Evolutionary conservation across 1,140 invertebrate species (phyloP).

Genomic region (Conus betulinus): DNA sequence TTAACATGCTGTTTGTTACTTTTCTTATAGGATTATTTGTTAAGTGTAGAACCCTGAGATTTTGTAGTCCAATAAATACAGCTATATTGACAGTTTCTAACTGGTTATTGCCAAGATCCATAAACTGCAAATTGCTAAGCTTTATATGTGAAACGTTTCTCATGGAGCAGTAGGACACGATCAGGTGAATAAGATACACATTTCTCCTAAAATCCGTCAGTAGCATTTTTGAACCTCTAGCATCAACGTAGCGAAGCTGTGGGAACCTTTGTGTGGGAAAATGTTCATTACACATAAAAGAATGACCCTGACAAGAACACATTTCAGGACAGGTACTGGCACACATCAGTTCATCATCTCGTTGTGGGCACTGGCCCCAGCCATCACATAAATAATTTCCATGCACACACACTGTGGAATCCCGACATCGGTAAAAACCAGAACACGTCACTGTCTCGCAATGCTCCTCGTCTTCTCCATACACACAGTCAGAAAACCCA

Average conservation of each 20-base stretch:
- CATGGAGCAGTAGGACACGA: not conserved
- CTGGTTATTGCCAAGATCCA: constrained; percentile 36
- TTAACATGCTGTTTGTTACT: not conserved
- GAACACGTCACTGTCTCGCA: not conserved
- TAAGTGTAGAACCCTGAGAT: constrained; percentile 23
- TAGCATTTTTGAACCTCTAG: not conserved
- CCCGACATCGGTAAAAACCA: not conserved
- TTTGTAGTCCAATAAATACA: constrained; percentile 4
- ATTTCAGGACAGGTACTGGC: not conserved
- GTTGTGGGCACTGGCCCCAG: not conserved
- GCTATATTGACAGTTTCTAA: not conserved
- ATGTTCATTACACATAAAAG: not conserved
- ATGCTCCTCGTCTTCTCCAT: not conserved
- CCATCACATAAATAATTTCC: not conserved
- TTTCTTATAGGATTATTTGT: constrained; percentile 5
- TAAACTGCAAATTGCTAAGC: not conserved
- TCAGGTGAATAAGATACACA: not conserved
- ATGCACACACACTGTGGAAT: not conserved
- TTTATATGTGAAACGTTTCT: not conserved
- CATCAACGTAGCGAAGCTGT: not conserved
- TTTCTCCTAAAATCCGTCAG: not conserved
- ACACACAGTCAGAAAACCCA: no score
- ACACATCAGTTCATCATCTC: not conserved
- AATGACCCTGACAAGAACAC: not conserved
- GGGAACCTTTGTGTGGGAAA: not conserved